These are phyloP conservation scores for Xiphophorus hellerii DNA, from an alignment of 2,113 vertebrate species.

Conservation along the genomic window DNA sequence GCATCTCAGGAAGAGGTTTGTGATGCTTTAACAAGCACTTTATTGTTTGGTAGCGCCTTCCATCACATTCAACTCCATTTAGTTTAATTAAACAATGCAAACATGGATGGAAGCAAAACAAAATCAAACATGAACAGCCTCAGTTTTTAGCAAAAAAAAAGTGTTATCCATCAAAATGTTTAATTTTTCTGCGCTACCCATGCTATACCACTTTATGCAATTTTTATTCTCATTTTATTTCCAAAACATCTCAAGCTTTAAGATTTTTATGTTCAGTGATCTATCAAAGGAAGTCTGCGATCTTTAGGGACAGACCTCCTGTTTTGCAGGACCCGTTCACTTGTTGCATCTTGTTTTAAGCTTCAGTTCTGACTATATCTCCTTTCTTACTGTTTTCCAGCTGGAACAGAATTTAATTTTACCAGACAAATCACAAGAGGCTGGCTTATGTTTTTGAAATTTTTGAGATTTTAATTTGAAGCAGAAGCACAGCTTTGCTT, in stretches of 20 bases:
- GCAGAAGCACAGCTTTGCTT: not conserved
- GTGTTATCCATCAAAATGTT: not conserved
- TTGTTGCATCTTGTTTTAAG: not conserved
- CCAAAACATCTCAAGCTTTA: not conserved
- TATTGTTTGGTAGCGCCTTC: not conserved
- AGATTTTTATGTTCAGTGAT: not conserved
- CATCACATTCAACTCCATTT: not conserved
- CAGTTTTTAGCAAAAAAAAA: not conserved
- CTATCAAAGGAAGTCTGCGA: not conserved
- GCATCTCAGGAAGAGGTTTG: not conserved
- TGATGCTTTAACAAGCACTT: not conserved
- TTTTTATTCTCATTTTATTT: not conserved
- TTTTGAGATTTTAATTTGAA: not conserved
- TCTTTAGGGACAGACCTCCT: not conserved
- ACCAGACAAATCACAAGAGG: not conserved
- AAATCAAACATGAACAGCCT: not conserved
- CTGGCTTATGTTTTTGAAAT: not conserved
- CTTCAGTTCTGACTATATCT: not conserved
- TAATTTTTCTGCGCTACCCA: not conserved
- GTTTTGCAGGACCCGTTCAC: not conserved
- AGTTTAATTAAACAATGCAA: not conserved
- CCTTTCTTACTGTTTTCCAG: not conserved
- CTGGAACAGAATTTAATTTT: not conserved
- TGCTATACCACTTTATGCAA: not conserved
- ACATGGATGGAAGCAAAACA: not conserved